phyloP scores from a whole-genome alignment of 2,797 vertebrate species.

The Nyctibius grandis region DNA sequence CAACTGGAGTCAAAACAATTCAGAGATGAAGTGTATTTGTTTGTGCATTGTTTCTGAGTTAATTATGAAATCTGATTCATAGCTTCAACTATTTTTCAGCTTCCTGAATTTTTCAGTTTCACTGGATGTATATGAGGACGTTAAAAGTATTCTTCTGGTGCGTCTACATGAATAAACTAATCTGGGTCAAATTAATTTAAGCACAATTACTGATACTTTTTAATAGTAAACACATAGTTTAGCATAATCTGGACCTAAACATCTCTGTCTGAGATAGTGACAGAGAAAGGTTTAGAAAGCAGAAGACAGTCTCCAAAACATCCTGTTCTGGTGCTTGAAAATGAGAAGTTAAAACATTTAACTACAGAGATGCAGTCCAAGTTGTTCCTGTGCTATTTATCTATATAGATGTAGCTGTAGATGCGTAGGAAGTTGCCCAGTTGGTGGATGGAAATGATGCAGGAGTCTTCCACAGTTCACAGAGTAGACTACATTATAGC shows the following conservation, averaged over 20 bases:
- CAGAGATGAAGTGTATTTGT: neutral
- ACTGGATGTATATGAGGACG: neutral
- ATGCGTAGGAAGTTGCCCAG: neutral
- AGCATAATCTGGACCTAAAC: neutral
- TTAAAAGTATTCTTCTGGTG: neutral
- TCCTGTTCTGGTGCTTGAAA: neutral
- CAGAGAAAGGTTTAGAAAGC: neutral
- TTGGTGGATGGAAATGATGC: neutral
- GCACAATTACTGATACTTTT: neutral
- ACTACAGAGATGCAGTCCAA: neutral
- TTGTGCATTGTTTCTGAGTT: neutral
- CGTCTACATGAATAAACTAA: neutral
- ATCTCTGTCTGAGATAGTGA: neutral
- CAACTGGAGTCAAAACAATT: neutral
- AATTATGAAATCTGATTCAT: neutral
- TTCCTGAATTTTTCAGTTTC: neutral
- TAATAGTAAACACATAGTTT: neutral
- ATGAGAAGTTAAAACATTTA: neutral
- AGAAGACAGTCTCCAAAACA: neutral
- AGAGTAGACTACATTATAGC: neutral
- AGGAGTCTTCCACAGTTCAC: neutral
- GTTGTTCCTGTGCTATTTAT: neutral
- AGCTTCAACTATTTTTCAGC: neutral
- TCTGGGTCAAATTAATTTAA: neutral
- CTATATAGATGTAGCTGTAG: neutral